A percentile compares a stretch with the other conserved stretches of the same genome.
These are phyloP conservation scores for Coracias cyanogaster DNA, from an alignment of 2,797 vertebrate species.

Conservation along the genomic window DNA sequence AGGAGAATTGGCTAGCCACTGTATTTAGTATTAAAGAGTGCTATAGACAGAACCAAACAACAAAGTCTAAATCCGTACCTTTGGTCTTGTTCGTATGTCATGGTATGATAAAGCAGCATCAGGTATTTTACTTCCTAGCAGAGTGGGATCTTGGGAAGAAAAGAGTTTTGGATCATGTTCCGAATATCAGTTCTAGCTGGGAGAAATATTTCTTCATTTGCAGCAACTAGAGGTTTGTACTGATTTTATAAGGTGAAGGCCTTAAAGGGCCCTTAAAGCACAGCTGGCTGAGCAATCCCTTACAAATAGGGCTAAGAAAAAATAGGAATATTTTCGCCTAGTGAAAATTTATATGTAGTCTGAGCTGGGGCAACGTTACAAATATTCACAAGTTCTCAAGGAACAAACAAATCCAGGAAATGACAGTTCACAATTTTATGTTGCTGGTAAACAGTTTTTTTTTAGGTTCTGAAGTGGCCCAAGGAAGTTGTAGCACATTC, in stretches of 20 bases:
- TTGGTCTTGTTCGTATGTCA: fast-evolving
- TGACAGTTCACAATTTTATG: not conserved
- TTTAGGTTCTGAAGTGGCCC: not conserved
- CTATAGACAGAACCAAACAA: not conserved
- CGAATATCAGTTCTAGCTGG: not conserved
- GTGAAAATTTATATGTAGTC: not conserved
- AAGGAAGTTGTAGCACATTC: not conserved
- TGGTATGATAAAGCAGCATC: not conserved
- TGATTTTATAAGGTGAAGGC: not conserved
- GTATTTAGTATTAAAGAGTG: not conserved
- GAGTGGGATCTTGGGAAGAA: not conserved
- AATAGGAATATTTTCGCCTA: not conserved
- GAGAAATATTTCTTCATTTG: not conserved
- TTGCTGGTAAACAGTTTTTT: not conserved
- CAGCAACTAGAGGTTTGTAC: not conserved
- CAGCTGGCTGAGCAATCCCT: not conserved
- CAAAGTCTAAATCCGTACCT: not conserved
- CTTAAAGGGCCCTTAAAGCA: not conserved
- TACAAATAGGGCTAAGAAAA: not conserved
- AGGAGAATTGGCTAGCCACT: not conserved
- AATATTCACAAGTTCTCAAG: not conserved
- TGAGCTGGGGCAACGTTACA: not conserved
- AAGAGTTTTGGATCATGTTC: not conserved
- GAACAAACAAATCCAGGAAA: not conserved
- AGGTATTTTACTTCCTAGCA: not conserved